A percentile compares a stretch with the other conserved stretches of the same genome.
These are phyloP conservation scores for Pollicipes pollicipes DNA, from an alignment of 1,140 invertebrate genomes.

Conservation along the genomic window DNA sequence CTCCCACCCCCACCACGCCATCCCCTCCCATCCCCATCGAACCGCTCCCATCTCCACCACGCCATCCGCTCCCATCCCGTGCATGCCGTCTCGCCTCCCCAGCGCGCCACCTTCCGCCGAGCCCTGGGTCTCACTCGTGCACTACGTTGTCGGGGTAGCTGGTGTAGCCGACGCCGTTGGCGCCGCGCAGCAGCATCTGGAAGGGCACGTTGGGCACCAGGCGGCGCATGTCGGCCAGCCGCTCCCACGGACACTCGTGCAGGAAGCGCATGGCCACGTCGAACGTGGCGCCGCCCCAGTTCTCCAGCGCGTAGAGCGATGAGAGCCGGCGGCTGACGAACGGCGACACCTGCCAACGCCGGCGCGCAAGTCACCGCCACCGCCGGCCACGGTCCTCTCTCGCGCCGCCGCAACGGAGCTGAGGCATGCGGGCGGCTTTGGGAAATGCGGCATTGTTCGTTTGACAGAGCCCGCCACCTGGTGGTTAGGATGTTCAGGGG, in stretches of 20 bases:
- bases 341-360: constrained; percentile 72
- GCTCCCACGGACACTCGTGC: constrained; percentile 98
- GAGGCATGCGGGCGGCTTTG: too few species aligned
- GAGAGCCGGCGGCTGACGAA: constrained; percentile 86
- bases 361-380: too few species aligned
- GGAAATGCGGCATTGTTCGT: too few species aligned
- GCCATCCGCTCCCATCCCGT: too few species aligned
- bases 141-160: constrained; percentile 99
- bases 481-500: too few species aligned
- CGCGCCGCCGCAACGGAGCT: too few species aligned
- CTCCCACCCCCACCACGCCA: too few species aligned
- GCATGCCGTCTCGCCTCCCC: too few species aligned
- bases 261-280: constrained; percentile 92
- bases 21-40: neutral
- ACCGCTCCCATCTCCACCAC: too few species aligned
- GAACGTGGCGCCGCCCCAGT: constrained; percentile 98
- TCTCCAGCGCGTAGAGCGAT: constrained; percentile 70
- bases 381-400: too few species aligned
- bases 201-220: constrained; percentile 96
- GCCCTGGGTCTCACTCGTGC: constrained; percentile 64
- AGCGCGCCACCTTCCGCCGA: too few species aligned
- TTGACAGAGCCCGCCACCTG: too few species aligned
- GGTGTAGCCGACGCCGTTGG: constrained; percentile 97
- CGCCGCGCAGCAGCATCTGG: constrained; percentile 93
- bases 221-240: constrained; percentile 75